Evolutionary conservation across 2,797 vertebrate species (phyloP).

Genomic region (Malacoctenus gilli): DNA sequence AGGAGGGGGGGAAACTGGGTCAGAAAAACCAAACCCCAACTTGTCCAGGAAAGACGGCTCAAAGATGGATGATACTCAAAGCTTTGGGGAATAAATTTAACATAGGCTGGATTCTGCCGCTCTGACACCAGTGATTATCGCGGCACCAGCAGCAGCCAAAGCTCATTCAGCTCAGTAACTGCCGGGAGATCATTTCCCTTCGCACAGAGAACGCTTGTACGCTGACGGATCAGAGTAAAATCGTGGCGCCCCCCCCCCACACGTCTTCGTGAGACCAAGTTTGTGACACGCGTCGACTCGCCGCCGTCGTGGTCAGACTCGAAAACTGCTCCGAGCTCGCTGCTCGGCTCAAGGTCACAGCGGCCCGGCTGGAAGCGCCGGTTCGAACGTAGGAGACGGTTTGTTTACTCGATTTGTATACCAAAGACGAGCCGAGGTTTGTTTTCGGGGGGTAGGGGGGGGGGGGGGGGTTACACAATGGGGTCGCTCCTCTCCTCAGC

Average conservation of each 20-base stretch:
- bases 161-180: constrained; percentile 54
- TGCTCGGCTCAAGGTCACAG: constrained; percentile 48
- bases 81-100: constrained; percentile 47
- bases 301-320: too few relatives aligned
- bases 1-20: constrained; percentile 19
- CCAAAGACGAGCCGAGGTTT: constrained; percentile 44
- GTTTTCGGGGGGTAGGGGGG: too few relatives aligned
- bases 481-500: too few relatives aligned
- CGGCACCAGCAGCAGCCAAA: constrained; percentile 41
- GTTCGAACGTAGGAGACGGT: constrained; percentile 16
- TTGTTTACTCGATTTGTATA: constrained; percentile 21
- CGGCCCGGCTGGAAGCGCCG: too few relatives aligned
- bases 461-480: too few relatives aligned
- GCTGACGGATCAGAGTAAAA: too few relatives aligned
- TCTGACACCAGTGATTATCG: constrained; percentile 51
- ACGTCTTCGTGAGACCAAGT: too few relatives aligned
- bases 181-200: constrained; percentile 32
- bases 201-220: too few relatives aligned
- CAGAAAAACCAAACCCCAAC: constrained; percentile 38
- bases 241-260: too few relatives aligned
- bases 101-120: constrained; percentile 40
- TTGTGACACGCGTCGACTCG: too few relatives aligned
- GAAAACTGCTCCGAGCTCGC: too few relatives aligned
- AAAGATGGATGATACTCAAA: constrained; percentile 55
- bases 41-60: constrained; percentile 28